These are phyloP conservation scores for Drosophila pegasa DNA, from an alignment of 2,888 invertebrate species.

Conservation along the genomic window DNA sequence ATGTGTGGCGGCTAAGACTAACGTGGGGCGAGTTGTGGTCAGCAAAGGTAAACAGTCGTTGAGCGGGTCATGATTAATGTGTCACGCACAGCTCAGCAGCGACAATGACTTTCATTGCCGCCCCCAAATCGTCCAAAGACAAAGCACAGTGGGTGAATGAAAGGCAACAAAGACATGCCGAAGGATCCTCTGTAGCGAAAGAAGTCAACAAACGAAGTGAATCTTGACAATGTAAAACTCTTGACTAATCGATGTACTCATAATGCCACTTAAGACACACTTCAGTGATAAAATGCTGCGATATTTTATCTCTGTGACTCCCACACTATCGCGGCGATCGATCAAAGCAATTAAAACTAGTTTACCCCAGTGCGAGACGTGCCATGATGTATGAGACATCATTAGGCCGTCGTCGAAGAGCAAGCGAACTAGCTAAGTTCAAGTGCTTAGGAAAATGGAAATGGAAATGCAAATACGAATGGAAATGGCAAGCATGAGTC, in stretches of 20 bases:
- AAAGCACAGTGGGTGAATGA: constrained; percentile 68
- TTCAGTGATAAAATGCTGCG: neutral
- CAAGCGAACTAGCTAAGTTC: constrained; percentile 62
- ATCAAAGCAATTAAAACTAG: constrained; percentile 46
- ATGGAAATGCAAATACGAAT: constrained; percentile 15
- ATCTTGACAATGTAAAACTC: no score
- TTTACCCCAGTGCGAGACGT: constrained; percentile 19
- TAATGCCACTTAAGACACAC: neutral
- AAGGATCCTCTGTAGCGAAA: neutral
- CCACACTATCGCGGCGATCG: constrained; percentile 29
- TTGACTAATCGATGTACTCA: neutral
- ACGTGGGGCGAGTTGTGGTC: constrained; percentile 10
- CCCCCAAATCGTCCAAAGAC: constrained; percentile 28
- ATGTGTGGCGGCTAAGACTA: neutral
- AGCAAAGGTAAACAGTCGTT: constrained; percentile 74
- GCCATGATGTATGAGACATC: constrained; percentile 43
- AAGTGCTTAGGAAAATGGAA: constrained; percentile 27
- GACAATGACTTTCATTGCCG: constrained; percentile 35
- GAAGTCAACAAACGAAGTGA: neutral
- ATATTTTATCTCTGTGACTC: constrained; percentile 11
- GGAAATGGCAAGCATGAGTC: constrained; percentile 60
- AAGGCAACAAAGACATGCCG: no score
- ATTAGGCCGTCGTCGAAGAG: constrained; percentile 63
- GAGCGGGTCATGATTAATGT: constrained; percentile 81
- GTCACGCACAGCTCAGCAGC: constrained; percentile 73